Evolutionary conservation across 2,888 invertebrate genomes (phyloP), one percentile per base, ranked within the genome.

Genomic region (Macrophya alboannulata): DNA sequence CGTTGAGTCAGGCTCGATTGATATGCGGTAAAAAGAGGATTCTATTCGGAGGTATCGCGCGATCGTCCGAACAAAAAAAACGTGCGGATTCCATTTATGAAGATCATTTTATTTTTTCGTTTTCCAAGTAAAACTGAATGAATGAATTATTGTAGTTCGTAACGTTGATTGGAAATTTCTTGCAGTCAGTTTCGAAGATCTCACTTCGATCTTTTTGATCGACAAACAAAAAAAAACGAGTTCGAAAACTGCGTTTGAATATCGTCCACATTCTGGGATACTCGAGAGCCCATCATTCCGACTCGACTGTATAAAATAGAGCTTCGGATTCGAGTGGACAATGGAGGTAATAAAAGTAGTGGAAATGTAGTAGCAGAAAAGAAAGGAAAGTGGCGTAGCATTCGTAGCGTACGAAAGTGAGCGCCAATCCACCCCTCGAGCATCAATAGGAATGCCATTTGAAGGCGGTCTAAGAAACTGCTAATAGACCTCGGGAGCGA

Each of bases 361-460:
- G 43, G 81, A 62, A 62, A 81, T 81, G 59, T 81, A 62, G 77
- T 55, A 21, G 77, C 77, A 62, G 59, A 81, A 81, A 3, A 43
- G 62, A 10, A 62, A 62, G 25, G 62, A 40, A 81, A 81, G 81
- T 81, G 77, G 43, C 81, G 81, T 21, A 15, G 9, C 21, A 43
- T 62, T 21, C 37, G 21, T 40, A 12, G 62, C 12, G 43, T 62
- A 81, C 21, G 81, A 77, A 55, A 77, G 77, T 51, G 81, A 81
- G 37, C 81, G 81, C 31, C 43, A 59, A 81, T 65, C 87, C 88
- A 84, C 86, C 86, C 87, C 79, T 76, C 85, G 87, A 87, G 89
- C 92, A 91, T 93, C 92, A 92, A 92, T 92, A 90, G 91, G 90
- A 92, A 92, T 92, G 91, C 92, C 91, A 91, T 92, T 92, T 90